Evolutionary conservation across 2,113 vertebrate genomes (phyloP).

Genomic region (Trematocara zebra): DNA sequence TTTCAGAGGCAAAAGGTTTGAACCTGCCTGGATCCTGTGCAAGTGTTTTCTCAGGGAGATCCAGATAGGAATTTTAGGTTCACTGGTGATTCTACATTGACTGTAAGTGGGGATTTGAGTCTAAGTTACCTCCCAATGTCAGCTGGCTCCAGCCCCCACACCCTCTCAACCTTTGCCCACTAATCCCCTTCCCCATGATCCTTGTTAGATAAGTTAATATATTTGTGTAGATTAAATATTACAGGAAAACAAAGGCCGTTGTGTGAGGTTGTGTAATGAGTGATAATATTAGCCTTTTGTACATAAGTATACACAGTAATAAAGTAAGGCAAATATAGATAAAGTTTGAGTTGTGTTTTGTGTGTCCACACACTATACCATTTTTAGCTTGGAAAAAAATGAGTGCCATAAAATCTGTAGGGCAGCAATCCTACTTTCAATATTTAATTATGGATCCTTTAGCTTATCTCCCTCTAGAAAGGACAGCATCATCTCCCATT

Average conservation of each 20-base stretch:
- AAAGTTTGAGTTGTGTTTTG: not conserved
- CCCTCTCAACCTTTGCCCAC: not conserved
- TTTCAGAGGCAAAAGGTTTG: not conserved
- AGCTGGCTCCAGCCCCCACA: not conserved
- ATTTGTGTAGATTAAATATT: not conserved
- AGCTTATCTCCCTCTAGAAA: not conserved
- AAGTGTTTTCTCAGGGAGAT: not conserved
- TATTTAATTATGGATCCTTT: not conserved
- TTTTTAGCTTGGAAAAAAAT: not conserved
- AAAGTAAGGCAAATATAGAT: not conserved
- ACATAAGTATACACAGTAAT: not conserved
- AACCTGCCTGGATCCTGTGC: not conserved
- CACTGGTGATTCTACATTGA: not conserved
- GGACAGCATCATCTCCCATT: not conserved
- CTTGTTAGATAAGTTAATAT: not conserved
- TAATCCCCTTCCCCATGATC: not conserved
- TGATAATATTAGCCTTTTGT: not conserved
- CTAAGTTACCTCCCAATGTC: not conserved
- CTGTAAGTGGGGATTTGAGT: not conserved
- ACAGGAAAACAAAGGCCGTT: not conserved
- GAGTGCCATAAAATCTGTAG: not conserved
- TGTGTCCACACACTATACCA: not conserved
- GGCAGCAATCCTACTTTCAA: not conserved
- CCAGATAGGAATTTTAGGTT: not conserved
- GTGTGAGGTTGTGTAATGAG: not conserved